A percentile compares a stretch with the other conserved stretches of the same genome.
phyloP scores from a whole-genome alignment of 2,888 invertebrate species.

The Netelia melanura region DNA sequence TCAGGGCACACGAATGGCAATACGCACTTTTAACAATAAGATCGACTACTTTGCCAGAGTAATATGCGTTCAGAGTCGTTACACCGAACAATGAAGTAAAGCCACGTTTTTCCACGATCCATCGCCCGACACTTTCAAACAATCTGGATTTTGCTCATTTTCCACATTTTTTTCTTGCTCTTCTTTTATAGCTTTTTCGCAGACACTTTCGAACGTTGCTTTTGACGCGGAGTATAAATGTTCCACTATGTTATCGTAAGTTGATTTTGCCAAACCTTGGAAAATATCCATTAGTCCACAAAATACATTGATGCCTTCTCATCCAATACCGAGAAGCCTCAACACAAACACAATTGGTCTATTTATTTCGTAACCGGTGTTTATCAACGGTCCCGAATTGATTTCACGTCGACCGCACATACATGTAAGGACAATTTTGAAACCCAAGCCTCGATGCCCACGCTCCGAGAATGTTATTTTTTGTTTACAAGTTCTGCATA shows the following conservation, averaged over 20 bases:
- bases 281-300: neutral
- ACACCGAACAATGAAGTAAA: constrained; percentile 10
- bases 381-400: neutral
- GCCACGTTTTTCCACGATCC: constrained; percentile 55
- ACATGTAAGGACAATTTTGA: neutral
- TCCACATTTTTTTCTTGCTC: constrained; percentile 47
- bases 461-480: neutral
- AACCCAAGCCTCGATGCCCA: neutral
- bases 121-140: constrained; percentile 73
- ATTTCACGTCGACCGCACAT: neutral
- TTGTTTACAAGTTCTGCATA: neutral
- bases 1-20: neutral
- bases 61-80: neutral
- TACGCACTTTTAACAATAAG: neutral
- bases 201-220: neutral
- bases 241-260: neutral
- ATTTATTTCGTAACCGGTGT: neutral
- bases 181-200: neutral
- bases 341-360: neutral
- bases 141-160: constrained; percentile 51
- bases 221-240: neutral
- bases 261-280: neutral
- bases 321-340: neutral
- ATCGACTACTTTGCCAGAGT: constrained; percentile 1
- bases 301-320: neutral